Conservation (phyloP, 23 tunicate genomes). For the Diplosoma virens region DNA sequence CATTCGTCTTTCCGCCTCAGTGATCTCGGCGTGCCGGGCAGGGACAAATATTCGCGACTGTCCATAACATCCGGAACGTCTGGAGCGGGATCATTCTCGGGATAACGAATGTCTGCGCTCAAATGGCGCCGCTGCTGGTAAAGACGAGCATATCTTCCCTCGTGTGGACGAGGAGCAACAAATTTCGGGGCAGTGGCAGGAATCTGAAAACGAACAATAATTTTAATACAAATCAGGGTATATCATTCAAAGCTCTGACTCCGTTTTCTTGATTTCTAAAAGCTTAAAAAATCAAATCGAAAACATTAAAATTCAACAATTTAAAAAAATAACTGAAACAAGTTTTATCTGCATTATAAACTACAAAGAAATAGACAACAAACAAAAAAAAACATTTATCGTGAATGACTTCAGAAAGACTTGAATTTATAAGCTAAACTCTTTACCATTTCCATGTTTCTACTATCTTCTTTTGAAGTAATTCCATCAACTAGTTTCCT, state of each 20-base stretch:
- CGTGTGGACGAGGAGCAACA: slow-evolving; percentile 67
- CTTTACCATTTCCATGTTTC: too few relatives aligned
- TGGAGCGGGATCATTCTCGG: slow-evolving; percentile 57
- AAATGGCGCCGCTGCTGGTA: slow-evolving; percentile 59
- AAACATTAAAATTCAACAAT: too few relatives aligned
- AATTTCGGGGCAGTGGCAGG: slow-evolving; percentile 61
- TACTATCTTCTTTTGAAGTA: slow-evolving; percentile 35
- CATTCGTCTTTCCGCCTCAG: slow-evolving; percentile 52
- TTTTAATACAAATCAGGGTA: too few relatives aligned
- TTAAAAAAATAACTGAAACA: too few relatives aligned
- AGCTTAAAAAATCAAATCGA: too few relatives aligned
- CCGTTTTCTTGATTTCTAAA: too few relatives aligned
- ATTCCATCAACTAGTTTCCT: slow-evolving; percentile 65
- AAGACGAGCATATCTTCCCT: slow-evolving; percentile 82
- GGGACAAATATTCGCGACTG: slow-evolving; percentile 37
- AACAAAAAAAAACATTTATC: too few relatives aligned
- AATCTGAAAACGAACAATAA: slow-evolving; percentile 26
- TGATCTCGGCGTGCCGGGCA: slow-evolving; percentile 36
- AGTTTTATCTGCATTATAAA: too few relatives aligned
- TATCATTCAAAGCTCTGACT: too few relatives aligned
- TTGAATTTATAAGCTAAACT: too few relatives aligned
- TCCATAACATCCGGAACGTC: slow-evolving; percentile 86
- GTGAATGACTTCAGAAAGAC: too few relatives aligned
- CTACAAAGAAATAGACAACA: too few relatives aligned
- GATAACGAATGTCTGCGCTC: slow-evolving; percentile 61